These are phyloP conservation scores for Caenorhabditis latens DNA, from an alignment of 1,140 invertebrate species.

Conservation along the genomic window DNA sequence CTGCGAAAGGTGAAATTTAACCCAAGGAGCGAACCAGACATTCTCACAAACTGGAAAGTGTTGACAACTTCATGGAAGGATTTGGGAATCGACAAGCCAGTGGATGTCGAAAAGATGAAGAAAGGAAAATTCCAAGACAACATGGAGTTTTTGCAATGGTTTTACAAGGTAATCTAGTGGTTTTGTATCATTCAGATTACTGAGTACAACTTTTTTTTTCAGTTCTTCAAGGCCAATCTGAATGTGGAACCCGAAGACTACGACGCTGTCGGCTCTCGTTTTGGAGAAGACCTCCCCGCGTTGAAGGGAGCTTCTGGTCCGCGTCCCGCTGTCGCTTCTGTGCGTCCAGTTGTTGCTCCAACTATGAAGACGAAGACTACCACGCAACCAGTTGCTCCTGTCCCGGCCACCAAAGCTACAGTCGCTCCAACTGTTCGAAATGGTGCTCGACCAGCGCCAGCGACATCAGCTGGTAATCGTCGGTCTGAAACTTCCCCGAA, in stretches of 20 bases:
- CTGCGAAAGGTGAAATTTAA: constrained; percentile 93
- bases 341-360: constrained; percentile 8
- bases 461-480: not conserved
- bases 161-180: constrained; percentile 84
- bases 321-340: constrained; percentile 13
- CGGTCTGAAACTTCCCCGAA: not conserved
- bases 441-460: constrained; percentile 5
- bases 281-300: constrained; percentile 19
- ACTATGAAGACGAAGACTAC: not conserved
- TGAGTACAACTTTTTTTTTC: not conserved
- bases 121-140: constrained; percentile 95
- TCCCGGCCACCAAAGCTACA: not conserved
- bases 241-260: not conserved
- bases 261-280: constrained; percentile 7
- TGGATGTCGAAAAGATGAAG: constrained; percentile 94
- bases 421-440: constrained; percentile 1
- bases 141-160: constrained; percentile 99
- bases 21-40: constrained; percentile 97
- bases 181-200: not conserved
- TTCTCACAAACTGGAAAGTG: constrained; percentile 98
- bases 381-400: not conserved
- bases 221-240: not conserved
- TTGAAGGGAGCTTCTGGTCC: constrained; percentile 18
- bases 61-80: constrained; percentile 95
- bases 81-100: constrained; percentile 96